phyloP scores from a whole-genome alignment of 2,113 vertebrate species.

The Etheostoma spectabile region DNA sequence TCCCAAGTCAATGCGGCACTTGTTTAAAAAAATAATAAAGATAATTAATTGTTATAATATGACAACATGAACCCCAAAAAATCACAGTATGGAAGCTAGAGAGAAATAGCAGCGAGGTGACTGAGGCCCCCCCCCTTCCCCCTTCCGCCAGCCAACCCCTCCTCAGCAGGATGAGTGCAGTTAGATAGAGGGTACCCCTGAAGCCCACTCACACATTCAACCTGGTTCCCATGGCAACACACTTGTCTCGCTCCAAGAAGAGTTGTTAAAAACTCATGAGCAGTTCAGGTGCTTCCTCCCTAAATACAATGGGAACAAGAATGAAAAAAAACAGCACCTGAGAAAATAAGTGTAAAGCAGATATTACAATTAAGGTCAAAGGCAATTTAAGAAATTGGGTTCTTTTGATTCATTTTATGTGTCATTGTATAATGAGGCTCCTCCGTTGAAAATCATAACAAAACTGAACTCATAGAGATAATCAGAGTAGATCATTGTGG shows the following conservation, averaged over 20 bases:
- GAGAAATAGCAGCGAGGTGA: conserved; percentile 28
- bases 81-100: background rate
- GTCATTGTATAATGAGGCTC: background rate
- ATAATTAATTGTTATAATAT: background rate
- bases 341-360: conserved; percentile 1
- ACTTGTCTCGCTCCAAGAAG: conserved; percentile 42
- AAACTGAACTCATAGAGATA: background rate
- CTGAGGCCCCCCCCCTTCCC: conserved; percentile 35
- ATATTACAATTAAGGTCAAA: background rate
- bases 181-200: conserved; percentile 56
- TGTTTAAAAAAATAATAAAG: background rate
- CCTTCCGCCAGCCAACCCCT: conserved; percentile 29
- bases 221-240: conserved; percentile 64
- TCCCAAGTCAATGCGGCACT: background rate
- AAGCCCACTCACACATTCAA: conserved; percentile 54
- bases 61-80: background rate
- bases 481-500: background rate
- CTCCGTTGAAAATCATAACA: background rate
- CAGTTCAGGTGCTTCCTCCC: conserved; percentile 27
- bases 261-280: conserved; percentile 54
- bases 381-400: background rate
- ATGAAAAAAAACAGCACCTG: background rate
- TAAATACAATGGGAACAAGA: background rate
- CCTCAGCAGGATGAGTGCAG: conserved; percentile 35
- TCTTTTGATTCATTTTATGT: background rate